Evolutionary conservation across 2,888 invertebrate species (phyloP).

Genomic region (Endomychus coccineus): DNA sequence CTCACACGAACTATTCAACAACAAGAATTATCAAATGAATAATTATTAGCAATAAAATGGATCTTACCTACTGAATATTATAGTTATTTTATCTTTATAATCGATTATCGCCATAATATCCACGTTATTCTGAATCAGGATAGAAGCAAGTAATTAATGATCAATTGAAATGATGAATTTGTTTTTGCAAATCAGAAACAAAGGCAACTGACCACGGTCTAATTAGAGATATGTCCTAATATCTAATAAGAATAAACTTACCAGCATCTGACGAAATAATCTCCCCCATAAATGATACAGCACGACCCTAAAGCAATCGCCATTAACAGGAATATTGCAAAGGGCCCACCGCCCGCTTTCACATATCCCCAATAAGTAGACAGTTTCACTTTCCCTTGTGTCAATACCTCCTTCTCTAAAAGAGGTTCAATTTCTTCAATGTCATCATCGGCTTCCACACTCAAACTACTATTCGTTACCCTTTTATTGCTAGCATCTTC

Average conservation of each 20-base stretch:
- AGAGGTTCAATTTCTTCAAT: constrained; percentile 30
- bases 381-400: constrained; percentile 50
- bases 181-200: too few relatives aligned
- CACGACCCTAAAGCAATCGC: constrained; percentile 60
- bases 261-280: constrained; percentile 76
- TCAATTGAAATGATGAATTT: too few relatives aligned
- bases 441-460: constrained; percentile 23
- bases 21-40: too few relatives aligned
- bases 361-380: constrained; percentile 62
- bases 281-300: constrained; percentile 62
- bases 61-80: too few relatives aligned
- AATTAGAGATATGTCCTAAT: not conserved
- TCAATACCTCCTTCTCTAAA: constrained; percentile 51
- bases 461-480: constrained; percentile 16
- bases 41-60: too few relatives aligned
- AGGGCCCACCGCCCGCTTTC: constrained; percentile 60
- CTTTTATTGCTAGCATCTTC: constrained; percentile 21
- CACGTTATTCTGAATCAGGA: too few relatives aligned
- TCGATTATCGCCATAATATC: too few relatives aligned
- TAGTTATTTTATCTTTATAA: too few relatives aligned
- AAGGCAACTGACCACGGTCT: too few relatives aligned
- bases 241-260: constrained; percentile 37
- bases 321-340: constrained; percentile 51
- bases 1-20: too few relatives aligned
- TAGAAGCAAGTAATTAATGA: too few relatives aligned